phyloP scores from a whole-genome alignment of 92 coral and sea anemone species.

The Palythoa caribaeorum region DNA sequence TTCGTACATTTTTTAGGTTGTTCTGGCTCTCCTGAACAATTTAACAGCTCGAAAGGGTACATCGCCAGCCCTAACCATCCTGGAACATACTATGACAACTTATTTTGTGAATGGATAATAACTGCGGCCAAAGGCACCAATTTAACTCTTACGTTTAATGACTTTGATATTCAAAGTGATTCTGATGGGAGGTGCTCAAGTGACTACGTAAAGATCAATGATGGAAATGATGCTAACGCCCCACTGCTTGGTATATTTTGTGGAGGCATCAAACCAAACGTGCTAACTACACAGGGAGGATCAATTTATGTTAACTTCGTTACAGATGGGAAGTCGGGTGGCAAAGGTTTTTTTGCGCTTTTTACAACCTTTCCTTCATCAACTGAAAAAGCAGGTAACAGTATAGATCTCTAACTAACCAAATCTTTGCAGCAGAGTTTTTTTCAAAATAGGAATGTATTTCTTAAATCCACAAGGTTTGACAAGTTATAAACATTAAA shows the following conservation, averaged over 20 bases:
- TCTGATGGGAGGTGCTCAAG: background rate
- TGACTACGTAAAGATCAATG: background rate
- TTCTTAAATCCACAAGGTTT: too few relatives aligned
- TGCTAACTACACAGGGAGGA: slow-evolving; percentile 3
- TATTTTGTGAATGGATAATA: slow-evolving; percentile 5
- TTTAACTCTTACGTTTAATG: background rate
- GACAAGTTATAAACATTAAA: too few relatives aligned
- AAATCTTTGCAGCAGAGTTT: too few relatives aligned
- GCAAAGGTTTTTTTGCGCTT: background rate
- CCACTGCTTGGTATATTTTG: slow-evolving; percentile 12
- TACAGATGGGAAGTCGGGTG: background rate
- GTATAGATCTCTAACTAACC: too few relatives aligned
- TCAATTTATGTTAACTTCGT: slow-evolving; percentile 19
- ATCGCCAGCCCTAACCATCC: slow-evolving; percentile 25
- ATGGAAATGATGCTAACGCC: background rate
- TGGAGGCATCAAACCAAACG: background rate
- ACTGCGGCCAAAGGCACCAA: slow-evolving; percentile 5
- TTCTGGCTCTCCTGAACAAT: background rate
- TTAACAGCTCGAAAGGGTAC: background rate
- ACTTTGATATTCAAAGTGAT: background rate
- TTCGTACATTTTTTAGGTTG: background rate
- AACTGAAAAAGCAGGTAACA: too few relatives aligned
- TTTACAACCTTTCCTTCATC: too few relatives aligned
- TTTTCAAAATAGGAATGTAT: too few relatives aligned
- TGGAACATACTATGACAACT: background rate